Conservation (phyloP, 2,797 vertebrate species). For the Haliaeetus vocifer region DNA sequence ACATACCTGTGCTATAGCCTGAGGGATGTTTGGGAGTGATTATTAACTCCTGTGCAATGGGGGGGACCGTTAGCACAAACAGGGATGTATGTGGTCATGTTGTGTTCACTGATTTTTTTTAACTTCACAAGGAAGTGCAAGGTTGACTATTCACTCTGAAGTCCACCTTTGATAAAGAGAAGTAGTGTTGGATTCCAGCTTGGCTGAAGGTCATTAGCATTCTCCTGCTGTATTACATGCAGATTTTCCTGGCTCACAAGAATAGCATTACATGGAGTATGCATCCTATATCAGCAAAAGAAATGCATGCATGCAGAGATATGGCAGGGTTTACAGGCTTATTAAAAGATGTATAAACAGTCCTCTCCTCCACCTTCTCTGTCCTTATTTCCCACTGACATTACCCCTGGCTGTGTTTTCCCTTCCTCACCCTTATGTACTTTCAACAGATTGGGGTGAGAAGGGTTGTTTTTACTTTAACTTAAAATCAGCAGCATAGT, state of each 20-base stretch:
- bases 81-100: neutral
- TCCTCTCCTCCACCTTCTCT: neutral
- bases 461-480: conserved; percentile 46
- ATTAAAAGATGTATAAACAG: conserved; percentile 16
- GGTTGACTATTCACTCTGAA: neutral
- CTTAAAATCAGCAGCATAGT: neutral
- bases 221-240: conserved; percentile 56
- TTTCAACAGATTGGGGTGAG: conserved; percentile 45
- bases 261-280: conserved; percentile 34
- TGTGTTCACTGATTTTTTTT: neutral
- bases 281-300: conserved; percentile 28
- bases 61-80: neutral
- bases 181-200: neutral
- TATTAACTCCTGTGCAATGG: neutral
- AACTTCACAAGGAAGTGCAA: neutral
- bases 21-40: neutral
- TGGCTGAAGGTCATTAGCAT: conserved; percentile 49
- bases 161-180: conserved; percentile 13
- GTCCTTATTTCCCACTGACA: conserved; percentile 25
- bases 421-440: neutral
- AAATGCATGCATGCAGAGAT: conserved; percentile 9
- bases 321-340: conserved; percentile 15
- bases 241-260: conserved; percentile 54
- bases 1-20: neutral
- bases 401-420: conserved; percentile 45